Evolutionary conservation across 1,140 invertebrate species (phyloP), one percentile per base, ranked within the genome.

Genomic region (Chrysoperla carnea): DNA sequence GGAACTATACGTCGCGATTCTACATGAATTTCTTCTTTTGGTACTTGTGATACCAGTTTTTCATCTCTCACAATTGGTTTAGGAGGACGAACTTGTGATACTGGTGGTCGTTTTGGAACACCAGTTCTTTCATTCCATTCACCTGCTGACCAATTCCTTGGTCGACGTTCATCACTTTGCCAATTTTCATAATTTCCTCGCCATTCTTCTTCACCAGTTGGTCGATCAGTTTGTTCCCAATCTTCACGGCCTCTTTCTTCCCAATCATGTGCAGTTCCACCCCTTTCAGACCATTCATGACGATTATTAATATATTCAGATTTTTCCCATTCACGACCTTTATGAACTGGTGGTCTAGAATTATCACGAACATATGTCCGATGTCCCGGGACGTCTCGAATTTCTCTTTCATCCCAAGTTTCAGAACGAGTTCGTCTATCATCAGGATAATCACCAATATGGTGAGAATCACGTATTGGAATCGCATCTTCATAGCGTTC

Each of bases 121-220:
- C 42, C 33, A 29, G 31, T 9, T 33, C 17, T 8, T 6, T 54
- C 53, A 27, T 51, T 42, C 56, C 56, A 58, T 31, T 56, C 54
- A 23, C 5, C 5, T 17, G 48, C 44, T 11, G 48, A 38, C 43
- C 52, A 54, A 50, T 57, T 53, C 11, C 46, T 29, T 23, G 17
- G 17, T 35, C 56, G 44, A n/a, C 56, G 45, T 12, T 58, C 55
- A 7, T 55, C 52, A 28, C 36, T 45, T 5, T 45, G 36, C 58
- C 58, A 60, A 48, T 44, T 51, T 38, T 58, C 58, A 42, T 59
- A 59, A 46, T 55, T 50, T 9, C 56, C 41, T 11, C n/a, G 31
- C 58, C 58, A 60, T 38, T 59, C 56, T 23, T 61, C 57, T 45
- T 59, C 57, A 6, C 42, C 14, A 12, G 49, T 13, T n/a, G 27